These are phyloP conservation scores for Brachyhypopomus gauderio DNA, from an alignment of 2,113 vertebrate species.

Conservation along the genomic window DNA sequence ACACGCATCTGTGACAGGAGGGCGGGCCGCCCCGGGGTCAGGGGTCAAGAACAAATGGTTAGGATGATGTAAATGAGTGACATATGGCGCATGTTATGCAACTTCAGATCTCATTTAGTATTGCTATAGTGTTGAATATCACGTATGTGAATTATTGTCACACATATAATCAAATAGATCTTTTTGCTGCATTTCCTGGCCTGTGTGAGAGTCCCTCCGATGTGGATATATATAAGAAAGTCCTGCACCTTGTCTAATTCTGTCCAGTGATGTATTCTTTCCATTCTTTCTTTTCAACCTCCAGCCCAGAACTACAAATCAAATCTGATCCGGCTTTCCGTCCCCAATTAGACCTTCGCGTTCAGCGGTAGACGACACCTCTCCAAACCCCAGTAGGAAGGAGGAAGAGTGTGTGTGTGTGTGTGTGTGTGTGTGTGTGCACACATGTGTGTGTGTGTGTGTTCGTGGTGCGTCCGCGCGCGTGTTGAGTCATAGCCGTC, in stretches of 20 bases:
- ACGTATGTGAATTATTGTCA: too few relatives aligned
- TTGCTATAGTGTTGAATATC: too few relatives aligned
- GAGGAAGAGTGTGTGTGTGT: constrained; percentile 19
- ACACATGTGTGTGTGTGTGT: constrained; percentile 27
- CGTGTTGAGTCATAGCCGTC: constrained; percentile 71
- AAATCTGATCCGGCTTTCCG: constrained; percentile 13
- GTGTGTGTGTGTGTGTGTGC: constrained; percentile 19
- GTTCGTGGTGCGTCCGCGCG: not conserved
- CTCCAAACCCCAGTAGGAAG: constrained; percentile 32
- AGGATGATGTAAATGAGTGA: too few relatives aligned
- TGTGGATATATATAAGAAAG: not conserved
- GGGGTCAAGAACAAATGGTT: too few relatives aligned
- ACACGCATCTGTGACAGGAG: too few relatives aligned
- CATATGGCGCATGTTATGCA: too few relatives aligned
- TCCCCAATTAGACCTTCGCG: constrained; percentile 22
- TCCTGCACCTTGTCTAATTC: not conserved
- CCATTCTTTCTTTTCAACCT: constrained; percentile 14
- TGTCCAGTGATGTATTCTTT: constrained; percentile 10
- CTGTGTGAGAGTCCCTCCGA: not conserved
- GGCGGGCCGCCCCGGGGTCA: too few relatives aligned
- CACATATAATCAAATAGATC: too few relatives aligned
- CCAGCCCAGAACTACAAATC: constrained; percentile 29
- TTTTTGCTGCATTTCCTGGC: not conserved
- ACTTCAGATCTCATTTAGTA: too few relatives aligned
- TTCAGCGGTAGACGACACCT: constrained; percentile 13